phyloP scores from a whole-genome alignment of 2,113 vertebrate genomes.

The Pungitius pungitius region DNA sequence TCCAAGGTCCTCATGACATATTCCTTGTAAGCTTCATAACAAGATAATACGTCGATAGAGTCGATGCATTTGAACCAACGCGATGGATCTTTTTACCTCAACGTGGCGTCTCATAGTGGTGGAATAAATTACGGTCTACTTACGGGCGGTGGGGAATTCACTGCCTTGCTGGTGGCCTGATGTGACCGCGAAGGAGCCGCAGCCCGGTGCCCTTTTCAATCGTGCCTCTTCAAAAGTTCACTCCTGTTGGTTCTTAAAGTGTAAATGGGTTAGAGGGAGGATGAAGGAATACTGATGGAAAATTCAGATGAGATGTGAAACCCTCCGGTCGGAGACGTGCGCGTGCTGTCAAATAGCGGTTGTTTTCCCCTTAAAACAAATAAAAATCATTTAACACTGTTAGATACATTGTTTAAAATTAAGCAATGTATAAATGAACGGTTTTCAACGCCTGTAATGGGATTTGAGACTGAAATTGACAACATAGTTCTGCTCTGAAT shows the following conservation, averaged over 20 bases:
- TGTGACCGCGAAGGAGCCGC: not conserved
- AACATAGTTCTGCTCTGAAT: not conserved
- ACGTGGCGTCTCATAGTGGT: no score
- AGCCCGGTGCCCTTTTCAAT: not conserved
- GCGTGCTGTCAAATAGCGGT: not conserved
- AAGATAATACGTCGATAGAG: no score
- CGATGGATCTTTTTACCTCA: no score
- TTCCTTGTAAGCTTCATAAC: no score
- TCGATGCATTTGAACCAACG: no score
- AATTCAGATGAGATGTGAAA: constrained; percentile 15
- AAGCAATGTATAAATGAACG: no score
- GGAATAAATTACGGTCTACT: not conserved
- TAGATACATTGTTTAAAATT: constrained; percentile 15
- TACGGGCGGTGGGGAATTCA: not conserved
- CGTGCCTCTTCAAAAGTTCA: constrained; percentile 14
- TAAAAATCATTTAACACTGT: constrained; percentile 42
- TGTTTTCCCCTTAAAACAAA: constrained; percentile 12
- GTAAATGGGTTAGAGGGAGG: constrained; percentile 1
- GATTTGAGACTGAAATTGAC: not conserved
- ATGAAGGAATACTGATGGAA: constrained; percentile 20
- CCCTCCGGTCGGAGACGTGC: constrained; percentile 29
- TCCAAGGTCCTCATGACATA: no score
- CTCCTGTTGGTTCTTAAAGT: constrained; percentile 16
- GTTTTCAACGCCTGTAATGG: constrained; percentile 4
- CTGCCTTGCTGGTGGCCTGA: not conserved